A percentile compares a stretch with the other conserved stretches of the same genome.
Evolutionary conservation across 2,113 vertebrate genomes (phyloP).

Genomic region (Nibea coibor): DNA sequence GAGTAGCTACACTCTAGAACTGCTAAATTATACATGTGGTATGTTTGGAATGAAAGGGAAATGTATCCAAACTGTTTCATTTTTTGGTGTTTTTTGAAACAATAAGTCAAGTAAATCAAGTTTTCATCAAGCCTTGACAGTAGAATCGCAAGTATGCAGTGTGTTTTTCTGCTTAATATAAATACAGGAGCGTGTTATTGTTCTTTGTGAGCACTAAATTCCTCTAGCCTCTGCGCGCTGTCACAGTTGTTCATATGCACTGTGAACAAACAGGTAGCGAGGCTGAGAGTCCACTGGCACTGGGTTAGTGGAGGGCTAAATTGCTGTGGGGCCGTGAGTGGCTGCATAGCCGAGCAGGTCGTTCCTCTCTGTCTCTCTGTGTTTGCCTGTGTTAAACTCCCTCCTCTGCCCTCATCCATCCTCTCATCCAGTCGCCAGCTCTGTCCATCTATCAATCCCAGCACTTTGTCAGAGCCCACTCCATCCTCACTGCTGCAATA

Average conservation of each 20-base stretch:
- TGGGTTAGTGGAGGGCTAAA: conserved; percentile 93
- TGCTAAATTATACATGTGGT: conserved; percentile 37
- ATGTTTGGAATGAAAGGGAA: conserved; percentile 1
- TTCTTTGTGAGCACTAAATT: conserved; percentile 32
- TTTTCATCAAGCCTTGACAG: conserved; percentile 11
- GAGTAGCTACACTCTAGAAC: conserved; percentile 19
- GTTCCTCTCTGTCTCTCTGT: conserved; percentile 98
- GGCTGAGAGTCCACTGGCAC: conserved; percentile 87
- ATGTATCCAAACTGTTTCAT: conserved; percentile 22
- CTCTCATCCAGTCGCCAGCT: conserved; percentile 97
- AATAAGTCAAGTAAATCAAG: conserved; percentile 14
- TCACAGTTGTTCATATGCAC: conserved; percentile 79
- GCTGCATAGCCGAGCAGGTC: conserved; percentile 93
- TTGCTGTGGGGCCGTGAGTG: conserved; percentile 91
- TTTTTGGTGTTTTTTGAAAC: conserved; percentile 12
- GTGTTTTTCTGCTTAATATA: conserved; percentile 4
- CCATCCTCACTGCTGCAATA: conserved; percentile 91
- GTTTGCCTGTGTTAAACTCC: conserved; percentile 98
- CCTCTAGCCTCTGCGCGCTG: conserved; percentile 48
- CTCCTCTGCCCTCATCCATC: conserved; percentile 93
- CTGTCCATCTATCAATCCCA: conserved; percentile 98
- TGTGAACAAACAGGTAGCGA: conserved; percentile 86
- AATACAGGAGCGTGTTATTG: conserved; percentile 37
- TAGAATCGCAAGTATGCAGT: neutral
- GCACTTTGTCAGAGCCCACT: conserved; percentile 98